Base-by-base conservation (phyloP, 1,140 invertebrate species). In the Araneus ventricosus region DNA sequence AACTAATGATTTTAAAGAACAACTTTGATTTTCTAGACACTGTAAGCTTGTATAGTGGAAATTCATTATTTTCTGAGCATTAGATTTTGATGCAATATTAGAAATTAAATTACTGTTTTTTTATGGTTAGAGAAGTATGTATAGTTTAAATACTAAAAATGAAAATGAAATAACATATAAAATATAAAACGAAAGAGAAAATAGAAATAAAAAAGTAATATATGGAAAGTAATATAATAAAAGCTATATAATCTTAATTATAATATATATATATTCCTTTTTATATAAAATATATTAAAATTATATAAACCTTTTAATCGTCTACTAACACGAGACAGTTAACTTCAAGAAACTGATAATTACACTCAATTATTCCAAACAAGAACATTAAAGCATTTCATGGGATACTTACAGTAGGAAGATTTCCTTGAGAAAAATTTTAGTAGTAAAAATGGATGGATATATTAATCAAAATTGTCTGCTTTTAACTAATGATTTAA, bases 251-350 rank as follows among this genome's bases (percentile, higher is more conserved):
- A n/a, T n/a, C n/a, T n/a, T n/a, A n/a, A n/a, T n/a, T n/a, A n/a
- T n/a, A n/a, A n/a, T n/a, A n/a, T n/a, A n/a, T n/a, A n/a, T n/a
- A n/a, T n/a, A n/a, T n/a, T n/a, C n/a, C n/a, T n/a, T n/a, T n/a
- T n/a, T n/a, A n/a, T n/a, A n/a, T n/a, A n/a, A n/a, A n/a, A n/a
- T n/a, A n/a, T n/a, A n/a, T n/a, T n/a, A n/a, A n/a, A n/a, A n/a
- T n/a, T n/a, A n/a, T n/a, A n/a, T n/a, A n/a, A n/a, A n/a, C 30
- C 34, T 75, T 75, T 37, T 75, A 75, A 75, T 75, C 67, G 34
- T 34, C 67, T 75, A 30, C 67, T 37, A 14, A 34, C 67, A 75
- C 30, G 67, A 75, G 30, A 30, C 67, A 75, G 27, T 75, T 75
- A 75, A 75, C 67, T 30, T 75, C 17, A 37, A 4, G 30, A 75